Evolutionary conservation across 2,888 invertebrate genomes (phyloP).

Genomic region (Drosophila infuscata): DNA sequence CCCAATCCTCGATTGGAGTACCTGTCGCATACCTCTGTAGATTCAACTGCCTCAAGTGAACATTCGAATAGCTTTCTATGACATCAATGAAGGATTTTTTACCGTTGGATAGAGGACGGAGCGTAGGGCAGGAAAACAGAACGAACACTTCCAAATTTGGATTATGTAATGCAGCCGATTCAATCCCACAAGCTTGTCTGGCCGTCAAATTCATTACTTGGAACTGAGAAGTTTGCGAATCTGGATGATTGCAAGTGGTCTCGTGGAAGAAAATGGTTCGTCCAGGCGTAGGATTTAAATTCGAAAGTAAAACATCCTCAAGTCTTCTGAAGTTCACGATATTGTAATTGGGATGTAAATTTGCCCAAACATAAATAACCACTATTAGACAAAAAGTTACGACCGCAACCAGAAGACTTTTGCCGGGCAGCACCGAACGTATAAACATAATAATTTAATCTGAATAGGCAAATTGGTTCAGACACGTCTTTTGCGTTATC

Average conservation of each 20-base stretch:
- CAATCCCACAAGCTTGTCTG: slow-evolving; percentile 84
- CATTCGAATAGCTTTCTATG: slow-evolving; percentile 78
- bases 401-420: not conserved
- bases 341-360: not conserved
- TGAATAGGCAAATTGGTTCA: not conserved
- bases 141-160: slow-evolving; percentile 81
- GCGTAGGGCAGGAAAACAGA: slow-evolving; percentile 81
- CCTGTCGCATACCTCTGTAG: slow-evolving; percentile 80
- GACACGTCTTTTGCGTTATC: not conserved
- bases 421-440: not conserved
- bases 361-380: too few relatives aligned
- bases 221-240: not conserved
- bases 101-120: slow-evolving; percentile 14
- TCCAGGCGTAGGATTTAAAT: slow-evolving; percentile 74
- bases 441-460: not conserved
- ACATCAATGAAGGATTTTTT: slow-evolving; percentile 68
- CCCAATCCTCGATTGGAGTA: slow-evolving; percentile 82
- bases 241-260: slow-evolving; percentile 75
- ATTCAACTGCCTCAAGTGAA: slow-evolving; percentile 81
- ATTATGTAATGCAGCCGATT: slow-evolving; percentile 83
- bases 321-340: not conserved
- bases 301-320: slow-evolving; percentile 37
- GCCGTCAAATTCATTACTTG: slow-evolving; percentile 72
- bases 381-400: not conserved
- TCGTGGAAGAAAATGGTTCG: slow-evolving; percentile 84